These are phyloP conservation scores for Drosophila yakuba DNA, from an alignment of 1,140 invertebrate species.

Conservation along the genomic window DNA sequence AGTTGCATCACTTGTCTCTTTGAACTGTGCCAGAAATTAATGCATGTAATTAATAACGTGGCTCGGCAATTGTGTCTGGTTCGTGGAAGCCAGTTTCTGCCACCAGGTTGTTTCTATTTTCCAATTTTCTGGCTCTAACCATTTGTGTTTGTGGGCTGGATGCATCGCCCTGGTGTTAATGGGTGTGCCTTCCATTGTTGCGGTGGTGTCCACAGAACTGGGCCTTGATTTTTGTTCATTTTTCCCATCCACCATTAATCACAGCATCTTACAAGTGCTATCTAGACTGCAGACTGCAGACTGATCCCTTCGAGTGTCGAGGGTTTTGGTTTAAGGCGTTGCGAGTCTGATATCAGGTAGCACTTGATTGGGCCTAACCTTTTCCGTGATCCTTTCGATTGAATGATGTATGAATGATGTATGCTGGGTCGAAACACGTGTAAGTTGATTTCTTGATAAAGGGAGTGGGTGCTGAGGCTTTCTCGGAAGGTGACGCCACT, in stretches of 20 bases:
- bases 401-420: conserved; percentile 53
- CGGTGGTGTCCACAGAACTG: conserved; percentile 59
- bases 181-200: conserved; percentile 73
- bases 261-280: conserved; percentile 63
- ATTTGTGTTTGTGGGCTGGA: conserved; percentile 42
- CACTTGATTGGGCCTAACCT: conserved; percentile 51
- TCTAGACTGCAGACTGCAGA: conserved; percentile 18
- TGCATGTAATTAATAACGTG: conserved; percentile 81
- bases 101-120: conserved; percentile 33
- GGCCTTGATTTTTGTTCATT: conserved; percentile 34
- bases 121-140: conserved; percentile 18
- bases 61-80: conserved; percentile 55
- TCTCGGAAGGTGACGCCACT: conserved; percentile 31
- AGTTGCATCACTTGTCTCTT: conserved; percentile 73
- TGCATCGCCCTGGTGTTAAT: conserved; percentile 73
- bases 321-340: conserved; percentile 33
- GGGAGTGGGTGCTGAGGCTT: conserved; percentile 2
- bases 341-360: conserved; percentile 54
- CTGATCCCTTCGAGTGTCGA: conserved; percentile 28
- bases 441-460: conserved; percentile 47
- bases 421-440: conserved; percentile 51
- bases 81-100: conserved; percentile 60
- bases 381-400: conserved; percentile 44
- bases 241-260: conserved; percentile 65
- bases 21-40: conserved; percentile 72